These are phyloP conservation scores for Polyodon spathula DNA, from an alignment of 2,113 vertebrate species.

Conservation along the genomic window DNA sequence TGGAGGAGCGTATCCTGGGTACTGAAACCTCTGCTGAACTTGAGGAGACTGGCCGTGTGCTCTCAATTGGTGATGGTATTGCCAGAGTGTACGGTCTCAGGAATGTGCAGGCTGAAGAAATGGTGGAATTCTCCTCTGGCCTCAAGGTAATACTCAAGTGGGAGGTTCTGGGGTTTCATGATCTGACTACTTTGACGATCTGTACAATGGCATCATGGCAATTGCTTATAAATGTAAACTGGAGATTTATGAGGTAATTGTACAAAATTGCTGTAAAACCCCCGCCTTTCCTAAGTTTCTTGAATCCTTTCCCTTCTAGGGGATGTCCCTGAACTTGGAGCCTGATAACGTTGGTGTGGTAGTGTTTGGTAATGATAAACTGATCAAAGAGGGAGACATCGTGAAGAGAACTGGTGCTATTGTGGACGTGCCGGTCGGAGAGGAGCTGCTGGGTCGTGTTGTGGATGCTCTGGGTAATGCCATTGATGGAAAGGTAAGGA, in stretches of 20 bases:
- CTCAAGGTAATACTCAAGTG: conserved; percentile 64
- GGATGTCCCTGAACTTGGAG: conserved; percentile 98
- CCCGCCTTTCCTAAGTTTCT: background rate
- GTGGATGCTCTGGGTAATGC: conserved; percentile 92
- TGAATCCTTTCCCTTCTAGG: conserved; percentile 46
- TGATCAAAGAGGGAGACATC: conserved; percentile 95
- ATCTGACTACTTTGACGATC: too few species aligned
- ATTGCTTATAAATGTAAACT: too few species aligned
- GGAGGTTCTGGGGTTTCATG: too few species aligned
- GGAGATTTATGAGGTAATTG: too few species aligned
- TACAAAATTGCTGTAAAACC: too few species aligned
- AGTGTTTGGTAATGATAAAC: conserved; percentile 96
- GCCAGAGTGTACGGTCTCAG: conserved; percentile 90
- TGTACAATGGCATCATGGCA: too few species aligned
- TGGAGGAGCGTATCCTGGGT: conserved; percentile 90
- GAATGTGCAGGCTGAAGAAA: conserved; percentile 96
- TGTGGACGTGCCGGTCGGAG: conserved; percentile 91
- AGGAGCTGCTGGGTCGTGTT: conserved; percentile 86
- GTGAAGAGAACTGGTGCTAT: conserved; percentile 97
- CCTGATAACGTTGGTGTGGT: conserved; percentile 97
- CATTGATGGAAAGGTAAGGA: conserved; percentile 89
- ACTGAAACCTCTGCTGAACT: conserved; percentile 82
- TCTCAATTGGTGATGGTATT: conserved; percentile 95
- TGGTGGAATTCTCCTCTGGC: conserved; percentile 98
- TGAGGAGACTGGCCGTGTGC: conserved; percentile 89